A percentile compares a stretch with the other conserved stretches of the same genome.
Evolutionary conservation across 2,113 vertebrate genomes (phyloP).

Genomic region (Macrotus californicus): DNA sequence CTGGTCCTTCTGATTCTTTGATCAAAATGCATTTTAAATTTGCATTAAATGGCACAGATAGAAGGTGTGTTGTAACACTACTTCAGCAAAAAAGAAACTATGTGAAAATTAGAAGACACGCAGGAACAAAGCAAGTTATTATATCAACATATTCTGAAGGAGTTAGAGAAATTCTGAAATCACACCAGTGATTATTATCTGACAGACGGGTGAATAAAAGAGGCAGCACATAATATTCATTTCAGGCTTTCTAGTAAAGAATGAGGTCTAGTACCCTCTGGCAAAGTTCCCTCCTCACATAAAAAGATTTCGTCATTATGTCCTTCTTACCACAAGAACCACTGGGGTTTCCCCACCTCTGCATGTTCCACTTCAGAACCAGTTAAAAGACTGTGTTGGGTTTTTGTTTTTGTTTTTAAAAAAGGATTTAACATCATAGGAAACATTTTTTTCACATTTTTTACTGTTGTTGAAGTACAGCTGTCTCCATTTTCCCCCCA

Average conservation of each 20-base stretch:
- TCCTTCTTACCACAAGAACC: neutral
- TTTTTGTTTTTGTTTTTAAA: no score
- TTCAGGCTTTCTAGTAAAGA: neutral
- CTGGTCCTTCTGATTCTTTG: neutral
- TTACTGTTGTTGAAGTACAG: no score
- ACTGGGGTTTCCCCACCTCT: neutral
- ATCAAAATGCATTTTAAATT: neutral
- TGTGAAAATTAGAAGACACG: constrained; percentile 37
- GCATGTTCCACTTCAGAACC: neutral
- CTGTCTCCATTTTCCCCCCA: no score
- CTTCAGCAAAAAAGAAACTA: neutral
- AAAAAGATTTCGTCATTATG: neutral
- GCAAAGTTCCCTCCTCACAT: neutral
- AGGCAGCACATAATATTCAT: neutral
- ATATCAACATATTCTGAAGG: neutral
- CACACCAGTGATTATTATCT: neutral
- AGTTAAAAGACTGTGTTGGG: neutral
- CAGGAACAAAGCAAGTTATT: constrained; percentile 46
- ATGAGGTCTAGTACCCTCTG: neutral
- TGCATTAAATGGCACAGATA: neutral
- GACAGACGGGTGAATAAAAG: neutral
- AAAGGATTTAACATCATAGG: neutral
- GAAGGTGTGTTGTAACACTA: neutral
- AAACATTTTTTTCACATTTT: neutral
- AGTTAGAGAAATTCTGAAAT: neutral